phyloP scores from a whole-genome alignment of 1,140 invertebrate genomes.

The Oscheius sp. region DNA sequence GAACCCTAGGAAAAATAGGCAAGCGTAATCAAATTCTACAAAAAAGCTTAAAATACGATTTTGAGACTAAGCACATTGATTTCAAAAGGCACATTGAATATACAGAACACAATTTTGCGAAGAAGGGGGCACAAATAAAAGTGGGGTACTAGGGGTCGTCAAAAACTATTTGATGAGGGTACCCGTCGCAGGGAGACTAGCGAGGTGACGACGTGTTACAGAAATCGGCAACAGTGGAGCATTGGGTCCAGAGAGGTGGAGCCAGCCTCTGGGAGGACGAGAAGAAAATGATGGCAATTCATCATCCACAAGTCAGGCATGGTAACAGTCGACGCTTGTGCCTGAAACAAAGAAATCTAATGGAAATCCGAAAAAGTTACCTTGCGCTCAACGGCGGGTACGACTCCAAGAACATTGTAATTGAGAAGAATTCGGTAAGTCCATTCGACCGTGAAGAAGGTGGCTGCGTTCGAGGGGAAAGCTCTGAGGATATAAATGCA shows the following conservation, averaged over 20 bases:
- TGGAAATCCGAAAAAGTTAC: neutral
- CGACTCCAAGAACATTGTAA: slow-evolving; percentile 32
- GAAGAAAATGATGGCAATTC: slow-evolving; percentile 1
- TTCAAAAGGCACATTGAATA: no score
- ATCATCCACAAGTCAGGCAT: neutral
- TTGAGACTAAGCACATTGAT: no score
- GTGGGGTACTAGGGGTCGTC: no score
- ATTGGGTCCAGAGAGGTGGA: slow-evolving; percentile 55
- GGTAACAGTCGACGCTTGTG: neutral
- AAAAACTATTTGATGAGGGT: neutral
- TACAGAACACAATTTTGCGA: no score
- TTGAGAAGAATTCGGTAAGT: slow-evolving; percentile 58
- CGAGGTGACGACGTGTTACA: slow-evolving; percentile 24
- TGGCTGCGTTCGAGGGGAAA: slow-evolving; percentile 87
- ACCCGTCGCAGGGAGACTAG: neutral
- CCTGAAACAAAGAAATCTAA: neutral
- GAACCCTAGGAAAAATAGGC: no score
- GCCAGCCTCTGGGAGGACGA: slow-evolving; percentile 54
- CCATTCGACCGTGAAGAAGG: slow-evolving; percentile 81
- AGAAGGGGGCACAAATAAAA: no score
- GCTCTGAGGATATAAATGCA: slow-evolving; percentile 71
- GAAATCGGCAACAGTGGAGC: slow-evolving; percentile 47
- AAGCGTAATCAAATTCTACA: no score
- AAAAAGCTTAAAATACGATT: no score
- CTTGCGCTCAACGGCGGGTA: slow-evolving; percentile 3